Base-by-base conservation (phyloP, 2,797 vertebrate genomes). In the Oceanodroma leucorhoa region DNA sequence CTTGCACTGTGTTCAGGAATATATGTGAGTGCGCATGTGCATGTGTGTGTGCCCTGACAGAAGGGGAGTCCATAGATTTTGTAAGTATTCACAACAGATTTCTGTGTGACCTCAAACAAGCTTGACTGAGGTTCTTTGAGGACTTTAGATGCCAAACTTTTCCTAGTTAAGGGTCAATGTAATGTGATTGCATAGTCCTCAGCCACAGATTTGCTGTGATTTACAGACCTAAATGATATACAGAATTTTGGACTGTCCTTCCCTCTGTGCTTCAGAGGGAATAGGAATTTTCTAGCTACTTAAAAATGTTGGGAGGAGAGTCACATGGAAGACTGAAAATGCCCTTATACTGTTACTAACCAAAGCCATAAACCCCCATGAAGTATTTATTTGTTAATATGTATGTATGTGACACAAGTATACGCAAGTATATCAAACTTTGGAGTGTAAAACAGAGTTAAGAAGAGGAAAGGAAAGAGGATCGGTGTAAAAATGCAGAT, bases 1-100 rank as follows among this genome's bases (percentile, higher is more conserved):
- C 24, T 77, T 69, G 11, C 9, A 20, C 14, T 70, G 0, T 58
- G 10, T 41, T 80, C 38, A 50, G 60, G 45, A 85, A 48, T 27
- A 14, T 11, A 13, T 6, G 5, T 62, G 57, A 2, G 2, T 22
- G 17, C 8, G 17, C 3, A 0, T 4, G 29, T 20, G 11, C 10
- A 9, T 11, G 10, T 36, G 6, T 41, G 30, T 30, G 34, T 23
- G 12, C 11, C 6, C 30, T 45, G 60, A 24, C 6, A 51, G 51
- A 45, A 85, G 6, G 12, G 29, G 3, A 40, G 21, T 29, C 27
- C 8, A 21, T 34, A 60, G 62, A 22, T 58, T 61, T n/a, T 58
- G 20, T 61, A 71, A 14, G 21, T 45, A 50, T 38, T 76, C 38
- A 29, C 26, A 45, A 14, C 3, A 22, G 18, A 27, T 38, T 10